These are phyloP conservation scores for Ptyas mucosa DNA, from an alignment of 2,113 vertebrate species.

Conservation along the genomic window DNA sequence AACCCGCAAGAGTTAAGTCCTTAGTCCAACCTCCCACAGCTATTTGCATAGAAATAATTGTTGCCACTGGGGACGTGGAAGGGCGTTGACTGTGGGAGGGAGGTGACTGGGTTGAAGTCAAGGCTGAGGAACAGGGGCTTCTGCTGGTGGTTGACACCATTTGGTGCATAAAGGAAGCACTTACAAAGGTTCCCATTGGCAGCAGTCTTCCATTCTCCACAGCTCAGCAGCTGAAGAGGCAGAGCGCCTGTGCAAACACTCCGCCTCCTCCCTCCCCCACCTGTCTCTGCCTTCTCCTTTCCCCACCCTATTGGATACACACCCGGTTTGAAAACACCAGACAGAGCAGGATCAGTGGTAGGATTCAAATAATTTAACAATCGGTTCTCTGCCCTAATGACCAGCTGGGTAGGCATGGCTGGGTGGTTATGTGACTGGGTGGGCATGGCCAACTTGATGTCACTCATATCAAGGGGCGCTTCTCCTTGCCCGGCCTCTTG, in stretches of 20 bases:
- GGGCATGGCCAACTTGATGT: no score
- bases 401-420: no score
- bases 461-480: no score
- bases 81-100: not conserved
- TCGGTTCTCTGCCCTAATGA: no score
- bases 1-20: conserved; percentile 53
- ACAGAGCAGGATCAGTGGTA: not conserved
- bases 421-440: no score
- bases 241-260: conserved; percentile 21
- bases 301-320: no score
- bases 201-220: conserved; percentile 19
- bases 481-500: no score
- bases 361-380: no score
- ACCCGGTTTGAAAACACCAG: not conserved
- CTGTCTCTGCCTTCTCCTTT: not conserved
- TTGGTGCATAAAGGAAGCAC: conserved; percentile 17
- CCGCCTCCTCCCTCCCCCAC: not conserved
- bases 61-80: not conserved
- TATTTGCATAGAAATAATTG: conserved; percentile 63
- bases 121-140: no score
- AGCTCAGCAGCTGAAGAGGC: conserved; percentile 54
- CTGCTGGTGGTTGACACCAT: not conserved
- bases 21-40: conserved; percentile 36
- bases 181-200: conserved; percentile 38
- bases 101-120: no score